These are phyloP conservation scores for Serinus canaria DNA, from an alignment of 2,113 vertebrate species.

Conservation along the genomic window DNA sequence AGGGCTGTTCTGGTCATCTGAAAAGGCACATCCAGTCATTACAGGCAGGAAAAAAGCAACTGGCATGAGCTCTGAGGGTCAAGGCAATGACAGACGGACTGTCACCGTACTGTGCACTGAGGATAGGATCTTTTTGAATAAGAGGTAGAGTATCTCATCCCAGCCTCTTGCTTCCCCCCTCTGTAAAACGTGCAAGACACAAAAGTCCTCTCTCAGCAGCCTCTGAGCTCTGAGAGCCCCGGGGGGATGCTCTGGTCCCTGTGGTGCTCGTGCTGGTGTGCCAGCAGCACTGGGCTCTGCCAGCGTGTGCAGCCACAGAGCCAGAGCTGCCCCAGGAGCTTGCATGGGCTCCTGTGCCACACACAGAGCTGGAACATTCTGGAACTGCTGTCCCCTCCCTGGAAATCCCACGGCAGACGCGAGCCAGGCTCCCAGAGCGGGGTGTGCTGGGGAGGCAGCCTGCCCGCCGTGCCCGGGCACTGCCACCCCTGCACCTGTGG, in stretches of 20 bases:
- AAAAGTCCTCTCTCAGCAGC: background rate
- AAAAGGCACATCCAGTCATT: background rate
- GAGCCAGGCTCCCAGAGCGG: accelerated
- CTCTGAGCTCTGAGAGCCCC: background rate
- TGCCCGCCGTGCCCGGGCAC: background rate
- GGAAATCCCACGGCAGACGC: accelerated
- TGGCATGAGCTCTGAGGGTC: background rate
- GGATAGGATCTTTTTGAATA: accelerated
- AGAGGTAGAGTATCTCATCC: background rate
- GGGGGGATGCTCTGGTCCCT: background rate
- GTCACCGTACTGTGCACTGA: background rate
- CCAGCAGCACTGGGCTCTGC: background rate
- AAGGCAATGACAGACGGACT: accelerated
- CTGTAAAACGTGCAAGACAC: accelerated
- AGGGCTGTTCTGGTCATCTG: background rate
- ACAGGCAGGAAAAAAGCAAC: background rate
- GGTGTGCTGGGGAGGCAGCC: background rate
- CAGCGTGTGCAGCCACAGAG: background rate
- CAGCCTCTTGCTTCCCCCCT: background rate
- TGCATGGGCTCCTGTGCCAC: background rate
- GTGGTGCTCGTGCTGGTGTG: background rate
- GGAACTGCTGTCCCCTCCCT: background rate
- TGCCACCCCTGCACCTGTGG: background rate
- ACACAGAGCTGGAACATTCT: background rate
- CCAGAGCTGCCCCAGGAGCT: background rate